Base-by-base conservation (phyloP, 2,888 invertebrate species). In the Eulithis prunata region DNA sequence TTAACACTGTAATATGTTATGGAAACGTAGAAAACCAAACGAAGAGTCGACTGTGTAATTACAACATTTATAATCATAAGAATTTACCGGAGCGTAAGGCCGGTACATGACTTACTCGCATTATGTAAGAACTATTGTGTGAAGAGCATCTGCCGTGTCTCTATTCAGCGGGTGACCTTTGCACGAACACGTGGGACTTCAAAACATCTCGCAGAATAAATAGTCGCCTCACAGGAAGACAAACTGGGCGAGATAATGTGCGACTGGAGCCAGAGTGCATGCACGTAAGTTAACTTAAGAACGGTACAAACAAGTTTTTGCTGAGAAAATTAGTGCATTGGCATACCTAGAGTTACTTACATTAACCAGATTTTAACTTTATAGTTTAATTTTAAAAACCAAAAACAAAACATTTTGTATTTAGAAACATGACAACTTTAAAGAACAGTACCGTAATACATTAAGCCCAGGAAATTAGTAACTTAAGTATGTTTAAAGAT, bases 121-220 rank as follows among this genome's bases (percentile, higher is more conserved):
- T 83, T 80, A 72, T 74, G 74, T 71, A 78, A 76, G 72, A 73
- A 69, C 78, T 76, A 86, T 89, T 88, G 86, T 87, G 78, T 69
- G 53, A 58, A 73, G 66, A 79, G 82, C 91, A 91, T 88, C 89
- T 91, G 91, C 85, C 82, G 77, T 72, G 74, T 78, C 72, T 84
- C 85, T 86, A 89, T 90, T 89, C 87, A 86, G 71, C 75, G 75
- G 76, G 71, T 87, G 88, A 90, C 88, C 91, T 91, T 88, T 89
- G 78, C 73, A 75, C 77, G 71, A 81, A 83, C 88, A 87, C 85
- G 87, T 86, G 86, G 83, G 75, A 75, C 84, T 81, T 80, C 82
- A 76, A 82, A 85, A 85, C 70, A 74, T 75, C 57, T 71, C 68
- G 49, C 66, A 57, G 63, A 60, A 43, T 55, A 54, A 7, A 41